Conservation (phyloP, 1,140 invertebrate genomes). For the Leptinotarsa lineolata region DNA sequence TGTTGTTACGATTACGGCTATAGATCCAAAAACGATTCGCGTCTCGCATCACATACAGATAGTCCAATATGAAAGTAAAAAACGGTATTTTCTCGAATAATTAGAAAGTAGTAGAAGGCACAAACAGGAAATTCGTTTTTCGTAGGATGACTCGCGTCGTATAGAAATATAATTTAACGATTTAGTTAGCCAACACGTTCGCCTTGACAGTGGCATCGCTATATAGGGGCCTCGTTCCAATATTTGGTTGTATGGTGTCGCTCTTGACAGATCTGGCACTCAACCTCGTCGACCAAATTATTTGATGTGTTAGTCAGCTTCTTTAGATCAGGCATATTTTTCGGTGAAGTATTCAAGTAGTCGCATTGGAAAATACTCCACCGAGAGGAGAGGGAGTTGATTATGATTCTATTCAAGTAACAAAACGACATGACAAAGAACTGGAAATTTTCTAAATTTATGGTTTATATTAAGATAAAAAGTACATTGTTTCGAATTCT, state of each 20-base stretch:
- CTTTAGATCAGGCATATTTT: no score
- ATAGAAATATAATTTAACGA: neutral
- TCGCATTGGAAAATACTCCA: no score
- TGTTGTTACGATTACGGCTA: neutral
- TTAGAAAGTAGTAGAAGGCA: neutral
- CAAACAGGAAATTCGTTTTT: neutral
- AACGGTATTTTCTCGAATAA: neutral
- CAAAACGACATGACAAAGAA: no score
- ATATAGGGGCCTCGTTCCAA: neutral
- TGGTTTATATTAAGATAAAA: no score
- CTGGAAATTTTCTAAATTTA: no score
- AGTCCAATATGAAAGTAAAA: neutral
- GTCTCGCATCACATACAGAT: neutral
- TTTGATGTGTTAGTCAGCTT: no score
- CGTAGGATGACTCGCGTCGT: neutral
- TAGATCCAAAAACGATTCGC: neutral
- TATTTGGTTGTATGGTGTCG: neutral
- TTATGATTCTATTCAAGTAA: no score
- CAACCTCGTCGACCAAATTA: no score
- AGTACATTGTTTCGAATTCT: no score
- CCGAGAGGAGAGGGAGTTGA: no score
- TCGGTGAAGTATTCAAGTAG: no score
- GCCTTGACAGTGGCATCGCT: constrained; percentile 4
- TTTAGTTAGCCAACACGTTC: neutral
- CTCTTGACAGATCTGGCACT: neutral